These are phyloP conservation scores for Clarias laeviceps DNA, from an alignment of 2,797 vertebrate species.

Conservation along the genomic window DNA sequence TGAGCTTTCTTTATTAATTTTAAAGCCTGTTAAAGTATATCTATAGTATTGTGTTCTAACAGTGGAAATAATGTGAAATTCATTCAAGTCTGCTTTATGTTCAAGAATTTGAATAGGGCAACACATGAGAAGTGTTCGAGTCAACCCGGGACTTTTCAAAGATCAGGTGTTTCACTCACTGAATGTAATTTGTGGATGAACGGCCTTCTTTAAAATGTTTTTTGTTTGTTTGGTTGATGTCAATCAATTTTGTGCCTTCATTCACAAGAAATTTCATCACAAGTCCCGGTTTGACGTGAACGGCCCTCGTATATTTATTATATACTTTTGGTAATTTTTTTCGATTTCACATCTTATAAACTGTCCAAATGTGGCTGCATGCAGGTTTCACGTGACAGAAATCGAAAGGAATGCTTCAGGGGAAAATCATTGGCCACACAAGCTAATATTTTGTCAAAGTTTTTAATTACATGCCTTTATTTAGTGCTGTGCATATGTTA, in stretches of 20 bases:
- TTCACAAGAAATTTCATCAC: no score
- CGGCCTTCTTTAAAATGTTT: no score
- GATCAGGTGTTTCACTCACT: no score
- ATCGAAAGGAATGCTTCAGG: not conserved
- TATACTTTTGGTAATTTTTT: not conserved
- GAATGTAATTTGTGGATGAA: no score
- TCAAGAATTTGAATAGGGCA: not conserved
- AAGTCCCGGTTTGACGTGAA: no score
- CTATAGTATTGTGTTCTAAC: not conserved
- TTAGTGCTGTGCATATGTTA: not conserved
- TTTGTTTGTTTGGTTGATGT: no score
- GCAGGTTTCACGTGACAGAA: not conserved
- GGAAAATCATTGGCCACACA: not conserved
- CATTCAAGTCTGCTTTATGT: not conserved
- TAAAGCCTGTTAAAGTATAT: not conserved
- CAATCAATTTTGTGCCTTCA: no score
- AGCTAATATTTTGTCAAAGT: not conserved
- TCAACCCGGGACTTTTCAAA: no score
- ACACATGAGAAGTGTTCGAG: no score
- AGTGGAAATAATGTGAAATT: not conserved
- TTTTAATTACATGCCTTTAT: not conserved
- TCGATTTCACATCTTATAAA: not conserved
- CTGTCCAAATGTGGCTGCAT: not conserved
- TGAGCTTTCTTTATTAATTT: not conserved
- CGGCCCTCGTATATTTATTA: no score